Conservation (phyloP, 2,888 invertebrate species). For the Microctonus aethiopoides region DNA sequence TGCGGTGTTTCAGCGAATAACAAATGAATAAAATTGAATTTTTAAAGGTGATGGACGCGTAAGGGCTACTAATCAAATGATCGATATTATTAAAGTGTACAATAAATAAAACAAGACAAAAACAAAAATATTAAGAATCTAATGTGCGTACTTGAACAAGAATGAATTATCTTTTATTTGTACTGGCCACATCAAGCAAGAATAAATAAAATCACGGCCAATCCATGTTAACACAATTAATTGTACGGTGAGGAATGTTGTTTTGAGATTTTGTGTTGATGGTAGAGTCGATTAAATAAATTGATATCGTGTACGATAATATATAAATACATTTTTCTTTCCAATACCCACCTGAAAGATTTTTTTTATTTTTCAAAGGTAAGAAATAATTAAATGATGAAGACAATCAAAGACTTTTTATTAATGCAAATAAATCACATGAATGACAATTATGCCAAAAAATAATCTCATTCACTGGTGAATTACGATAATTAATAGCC, state of each 20-base stretch:
- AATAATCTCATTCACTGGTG: not conserved
- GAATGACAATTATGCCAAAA: not conserved
- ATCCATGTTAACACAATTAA: slow-evolving; percentile 34
- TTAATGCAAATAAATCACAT: not conserved
- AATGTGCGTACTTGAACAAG: not conserved
- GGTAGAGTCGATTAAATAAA: slow-evolving; percentile 63
- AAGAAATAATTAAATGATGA: no score
- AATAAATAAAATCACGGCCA: slow-evolving; percentile 4
- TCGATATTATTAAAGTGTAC: slow-evolving; percentile 47
- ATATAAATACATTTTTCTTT: not conserved
- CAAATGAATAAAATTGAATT: slow-evolving; percentile 9
- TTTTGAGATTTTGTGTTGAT: slow-evolving; percentile 61
- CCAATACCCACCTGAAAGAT: not conserved
- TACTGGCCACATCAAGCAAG: slow-evolving; percentile 5
- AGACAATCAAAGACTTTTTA: not conserved
- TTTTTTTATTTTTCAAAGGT: no score
- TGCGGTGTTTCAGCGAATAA: not conserved
- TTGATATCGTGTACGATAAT: slow-evolving; percentile 56
- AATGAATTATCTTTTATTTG: not conserved
- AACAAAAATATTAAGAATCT: not conserved
- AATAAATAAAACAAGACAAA: slow-evolving; percentile 19
- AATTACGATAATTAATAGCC: slow-evolving; percentile 70
- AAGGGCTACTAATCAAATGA: slow-evolving; percentile 54
- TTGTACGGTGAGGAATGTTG: slow-evolving; percentile 52
- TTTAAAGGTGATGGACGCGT: slow-evolving; percentile 22